Percentiles rank a stretch among this genome's conserved stretches.
These are phyloP conservation scores for Trilocha varians DNA, from an alignment of 2,888 invertebrate genomes.

Conservation along the genomic window DNA sequence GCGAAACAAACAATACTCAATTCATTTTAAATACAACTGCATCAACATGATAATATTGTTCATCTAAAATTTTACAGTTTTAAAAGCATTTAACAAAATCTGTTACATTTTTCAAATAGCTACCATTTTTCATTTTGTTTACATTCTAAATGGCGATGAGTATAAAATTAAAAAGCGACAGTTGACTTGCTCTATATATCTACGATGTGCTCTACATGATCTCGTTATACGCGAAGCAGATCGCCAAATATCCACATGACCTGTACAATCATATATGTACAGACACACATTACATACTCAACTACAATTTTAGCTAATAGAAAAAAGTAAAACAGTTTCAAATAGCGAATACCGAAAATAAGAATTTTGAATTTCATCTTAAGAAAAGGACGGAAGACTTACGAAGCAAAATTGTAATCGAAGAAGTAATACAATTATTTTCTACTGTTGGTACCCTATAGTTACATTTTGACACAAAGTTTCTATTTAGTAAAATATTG, in stretches of 20 bases:
- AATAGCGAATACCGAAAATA: slow-evolving; percentile 5
- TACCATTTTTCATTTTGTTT: slow-evolving; percentile 68
- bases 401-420: slow-evolving; percentile 49
- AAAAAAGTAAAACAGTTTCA: neutral
- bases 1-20: slow-evolving; percentile 44
- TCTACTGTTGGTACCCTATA: slow-evolving; percentile 58
- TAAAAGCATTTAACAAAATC: slow-evolving; percentile 45
- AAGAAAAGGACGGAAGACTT: slow-evolving; percentile 68
- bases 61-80: slow-evolving; percentile 32
- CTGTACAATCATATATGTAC: slow-evolving; percentile 65
- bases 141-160: slow-evolving; percentile 45
- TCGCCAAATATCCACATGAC: slow-evolving; percentile 74
- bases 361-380: slow-evolving; percentile 31
- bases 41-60: slow-evolving; percentile 31
- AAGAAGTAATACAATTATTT: slow-evolving; percentile 41
- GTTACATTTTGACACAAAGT: slow-evolving; percentile 66
- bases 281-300: slow-evolving; percentile 29
- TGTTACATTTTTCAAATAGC: slow-evolving; percentile 37
- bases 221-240: slow-evolving; percentile 53
- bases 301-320: neutral
- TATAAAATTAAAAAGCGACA: slow-evolving; percentile 37
- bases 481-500: slow-evolving; percentile 36
- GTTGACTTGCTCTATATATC: slow-evolving; percentile 34
- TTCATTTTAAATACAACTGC: slow-evolving; percentile 29
- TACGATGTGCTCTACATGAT: slow-evolving; percentile 45